Evolutionary conservation across 2,888 invertebrate species (phyloP).

Genomic region (Lordiphosa andalusiaca): DNA sequence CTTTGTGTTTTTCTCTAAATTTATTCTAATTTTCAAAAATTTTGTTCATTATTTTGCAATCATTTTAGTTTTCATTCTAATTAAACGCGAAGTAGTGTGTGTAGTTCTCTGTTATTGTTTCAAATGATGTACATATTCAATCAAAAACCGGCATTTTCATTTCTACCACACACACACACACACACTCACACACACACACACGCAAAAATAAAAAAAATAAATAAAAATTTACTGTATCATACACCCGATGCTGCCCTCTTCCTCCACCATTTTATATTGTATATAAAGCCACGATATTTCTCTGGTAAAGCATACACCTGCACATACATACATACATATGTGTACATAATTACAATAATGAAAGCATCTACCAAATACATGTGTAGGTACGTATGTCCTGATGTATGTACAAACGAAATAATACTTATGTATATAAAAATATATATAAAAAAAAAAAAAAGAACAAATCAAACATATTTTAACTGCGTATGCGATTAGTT

Average conservation of each 20-base stretch:
- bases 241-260: no score
- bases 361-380: neutral
- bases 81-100: constrained; percentile 8
- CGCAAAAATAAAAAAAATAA: neutral
- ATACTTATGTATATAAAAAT: no score
- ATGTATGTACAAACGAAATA: neutral
- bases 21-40: no score
- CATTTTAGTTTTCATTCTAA: neutral
- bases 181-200: constrained; percentile 15
- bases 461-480: no score
- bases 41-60: constrained; percentile 5
- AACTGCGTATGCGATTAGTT: no score
- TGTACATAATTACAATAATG: constrained; percentile 3
- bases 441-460: no score
- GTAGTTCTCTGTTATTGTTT: constrained; percentile 7
- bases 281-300: no score
- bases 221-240: no score
- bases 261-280: no score
- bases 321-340: constrained; percentile 15
- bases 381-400: neutral
- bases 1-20: no score
- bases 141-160: constrained; percentile 15
- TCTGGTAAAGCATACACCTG: constrained; percentile 10
- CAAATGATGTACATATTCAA: constrained; percentile 36
- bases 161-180: constrained; percentile 16